Conservation (phyloP, 1,140 invertebrate genomes). For the Drosophila nannoptera region DNA sequence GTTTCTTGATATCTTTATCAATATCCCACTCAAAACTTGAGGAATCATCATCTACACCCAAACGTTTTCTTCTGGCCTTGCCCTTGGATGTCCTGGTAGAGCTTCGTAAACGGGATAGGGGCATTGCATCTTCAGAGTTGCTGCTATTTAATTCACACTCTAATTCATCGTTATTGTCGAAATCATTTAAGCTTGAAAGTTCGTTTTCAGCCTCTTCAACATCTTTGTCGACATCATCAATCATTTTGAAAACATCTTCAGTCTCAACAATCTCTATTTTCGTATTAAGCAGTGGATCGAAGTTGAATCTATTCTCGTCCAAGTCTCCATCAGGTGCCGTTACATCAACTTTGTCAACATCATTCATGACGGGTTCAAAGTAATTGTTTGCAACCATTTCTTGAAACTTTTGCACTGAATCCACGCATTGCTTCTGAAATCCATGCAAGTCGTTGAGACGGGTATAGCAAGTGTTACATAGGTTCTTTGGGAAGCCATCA, state of each 20-base stretch:
- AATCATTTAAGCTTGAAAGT: constrained; percentile 40
- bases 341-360: constrained; percentile 48
- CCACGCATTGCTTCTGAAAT: constrained; percentile 68
- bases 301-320: constrained; percentile 67
- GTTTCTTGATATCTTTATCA: constrained; percentile 9
- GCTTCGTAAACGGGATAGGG: constrained; percentile 53
- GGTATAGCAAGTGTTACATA: constrained; percentile 62
- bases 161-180: constrained; percentile 9
- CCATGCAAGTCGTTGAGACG: constrained; percentile 67
- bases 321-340: constrained; percentile 36
- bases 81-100: constrained; percentile 17
- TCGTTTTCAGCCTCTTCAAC: constrained; percentile 51
- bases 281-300: constrained; percentile 69
- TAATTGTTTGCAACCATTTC: constrained; percentile 65
- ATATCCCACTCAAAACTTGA: constrained; percentile 41
- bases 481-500: constrained; percentile 71
- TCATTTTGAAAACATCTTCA: constrained; percentile 74
- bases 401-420: constrained; percentile 71
- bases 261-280: constrained; percentile 74
- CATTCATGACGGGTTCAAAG: constrained; percentile 33
- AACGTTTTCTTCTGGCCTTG: constrained; percentile 24
- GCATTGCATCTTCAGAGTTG: constrained; percentile 60
- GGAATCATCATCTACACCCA: constrained; percentile 30
- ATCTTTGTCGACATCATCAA: constrained; percentile 68
- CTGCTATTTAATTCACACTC: constrained; percentile 61